Evolutionary conservation across 2,888 invertebrate genomes (phyloP).

Genomic region (Eupithecia tripunctaria): DNA sequence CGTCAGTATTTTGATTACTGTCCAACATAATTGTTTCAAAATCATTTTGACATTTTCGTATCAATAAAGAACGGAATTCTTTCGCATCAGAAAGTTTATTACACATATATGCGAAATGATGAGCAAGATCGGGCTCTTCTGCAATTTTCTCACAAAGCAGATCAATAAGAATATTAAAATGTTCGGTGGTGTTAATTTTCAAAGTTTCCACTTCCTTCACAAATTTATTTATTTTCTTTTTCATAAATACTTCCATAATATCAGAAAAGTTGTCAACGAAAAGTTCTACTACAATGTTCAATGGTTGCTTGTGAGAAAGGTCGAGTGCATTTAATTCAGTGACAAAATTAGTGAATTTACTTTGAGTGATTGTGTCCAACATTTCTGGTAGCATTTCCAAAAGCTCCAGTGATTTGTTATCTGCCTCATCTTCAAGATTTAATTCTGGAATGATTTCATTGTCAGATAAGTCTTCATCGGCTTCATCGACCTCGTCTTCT

Average conservation of each 20-base stretch:
- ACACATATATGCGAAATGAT: conserved; percentile 95
- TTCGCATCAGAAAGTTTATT: conserved; percentile 80
- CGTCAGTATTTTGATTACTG: conserved; percentile 83
- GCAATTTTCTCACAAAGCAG: conserved; percentile 97
- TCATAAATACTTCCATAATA: not conserved
- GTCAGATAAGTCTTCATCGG: conserved; percentile 81
- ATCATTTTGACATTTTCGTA: conserved; percentile 92
- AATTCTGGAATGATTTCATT: conserved; percentile 74
- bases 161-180: conserved; percentile 92
- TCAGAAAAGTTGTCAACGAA: conserved; percentile 7
- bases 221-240: conserved; percentile 93
- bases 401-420: conserved; percentile 85
- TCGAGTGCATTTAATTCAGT: not conserved
- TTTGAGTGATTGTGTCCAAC: conserved; percentile 92
- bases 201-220: conserved; percentile 90
- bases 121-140: conserved; percentile 96
- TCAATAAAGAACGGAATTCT: conserved; percentile 86
- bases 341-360: not conserved
- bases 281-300: conserved; percentile 8
- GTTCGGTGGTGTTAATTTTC: conserved; percentile 90
- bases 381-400: conserved; percentile 93
- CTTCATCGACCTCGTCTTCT: conserved; percentile 90
- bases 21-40: conserved; percentile 93
- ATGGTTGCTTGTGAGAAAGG: conserved; percentile 73
- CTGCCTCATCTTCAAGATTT: conserved; percentile 66